These are phyloP conservation scores for Drosophila asahinai DNA, from an alignment of 1,140 invertebrate genomes.

Conservation along the genomic window DNA sequence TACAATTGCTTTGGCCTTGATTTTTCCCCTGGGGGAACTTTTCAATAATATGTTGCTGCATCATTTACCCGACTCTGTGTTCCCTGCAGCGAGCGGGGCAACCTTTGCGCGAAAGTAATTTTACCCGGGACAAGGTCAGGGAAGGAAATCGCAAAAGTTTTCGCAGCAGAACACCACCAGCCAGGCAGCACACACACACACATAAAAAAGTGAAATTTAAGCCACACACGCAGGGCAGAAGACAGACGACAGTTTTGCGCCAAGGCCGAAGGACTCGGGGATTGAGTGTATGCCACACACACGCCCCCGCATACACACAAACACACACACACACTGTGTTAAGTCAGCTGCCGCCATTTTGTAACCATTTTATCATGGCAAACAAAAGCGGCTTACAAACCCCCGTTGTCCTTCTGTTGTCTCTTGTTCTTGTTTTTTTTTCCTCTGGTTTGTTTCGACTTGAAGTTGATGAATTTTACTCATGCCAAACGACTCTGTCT, in stretches of 20 bases:
- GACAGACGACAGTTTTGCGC: conserved; percentile 71
- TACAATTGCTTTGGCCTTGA: neutral
- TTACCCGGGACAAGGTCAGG: conserved; percentile 32
- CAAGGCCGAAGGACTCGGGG: conserved; percentile 55
- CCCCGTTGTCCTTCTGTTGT: conserved; percentile 2
- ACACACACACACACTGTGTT: conserved; percentile 31
- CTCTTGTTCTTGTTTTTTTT: neutral
- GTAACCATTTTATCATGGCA: conserved; percentile 75
- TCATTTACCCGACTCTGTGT: conserved; percentile 21
- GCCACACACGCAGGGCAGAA: conserved; percentile 55
- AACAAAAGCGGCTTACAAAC: conserved; percentile 57
- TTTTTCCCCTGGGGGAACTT: conserved; percentile 5
- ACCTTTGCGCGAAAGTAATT: conserved; percentile 42
- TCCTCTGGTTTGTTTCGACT: conserved; percentile 40
- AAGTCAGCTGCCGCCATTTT: conserved; percentile 78
- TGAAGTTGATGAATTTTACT: conserved; percentile 69
- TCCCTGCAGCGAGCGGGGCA: conserved; percentile 35
- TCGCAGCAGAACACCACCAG: conserved; percentile 22
- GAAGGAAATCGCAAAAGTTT: conserved; percentile 59
- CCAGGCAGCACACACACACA: neutral
- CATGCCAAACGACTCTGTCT: conserved; percentile 51
- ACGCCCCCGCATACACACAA: conserved; percentile 3
- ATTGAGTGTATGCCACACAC: conserved; percentile 37
- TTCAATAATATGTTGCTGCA: conserved; percentile 20
- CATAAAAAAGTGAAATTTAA: conserved; percentile 71